These are phyloP conservation scores for Microcebus murinus DNA, from an alignment of 2,113 vertebrate genomes.

Conservation along the genomic window DNA sequence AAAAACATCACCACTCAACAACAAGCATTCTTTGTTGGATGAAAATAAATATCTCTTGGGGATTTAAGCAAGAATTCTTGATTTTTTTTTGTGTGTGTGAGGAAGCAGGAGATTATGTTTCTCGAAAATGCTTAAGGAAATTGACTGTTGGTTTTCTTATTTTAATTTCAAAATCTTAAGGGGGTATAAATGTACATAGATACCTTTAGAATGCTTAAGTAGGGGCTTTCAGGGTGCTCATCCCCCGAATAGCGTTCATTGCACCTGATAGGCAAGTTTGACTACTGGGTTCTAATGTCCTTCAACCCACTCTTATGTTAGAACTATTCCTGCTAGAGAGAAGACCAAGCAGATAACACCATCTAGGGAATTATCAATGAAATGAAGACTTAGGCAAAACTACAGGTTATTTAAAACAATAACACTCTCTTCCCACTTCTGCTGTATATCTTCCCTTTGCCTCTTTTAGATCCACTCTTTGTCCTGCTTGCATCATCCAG, in stretches of 20 bases:
- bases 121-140: not conserved
- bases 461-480: not conserved
- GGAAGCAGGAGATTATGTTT: not conserved
- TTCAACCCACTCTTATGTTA: not conserved
- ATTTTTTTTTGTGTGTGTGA: not conserved
- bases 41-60: not conserved
- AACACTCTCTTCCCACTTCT: accelerated
- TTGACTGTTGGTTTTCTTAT: accelerated
- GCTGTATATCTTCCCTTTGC: accelerated
- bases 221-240: no score
- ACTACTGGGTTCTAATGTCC: accelerated
- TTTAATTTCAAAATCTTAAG: no score
- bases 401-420: not conserved
- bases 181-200: no score
- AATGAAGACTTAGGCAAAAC: not conserved
- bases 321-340: not conserved
- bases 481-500: no score
- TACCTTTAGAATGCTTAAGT: no score
- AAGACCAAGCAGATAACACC: not conserved
- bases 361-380: not conserved
- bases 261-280: not conserved
- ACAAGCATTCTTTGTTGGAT: not conserved
- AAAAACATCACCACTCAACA: not conserved
- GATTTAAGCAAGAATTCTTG: not conserved
- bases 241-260: no score